These are phyloP conservation scores for Spisula subtruncata DNA, from an alignment of 2,888 invertebrate species.

Conservation along the genomic window DNA sequence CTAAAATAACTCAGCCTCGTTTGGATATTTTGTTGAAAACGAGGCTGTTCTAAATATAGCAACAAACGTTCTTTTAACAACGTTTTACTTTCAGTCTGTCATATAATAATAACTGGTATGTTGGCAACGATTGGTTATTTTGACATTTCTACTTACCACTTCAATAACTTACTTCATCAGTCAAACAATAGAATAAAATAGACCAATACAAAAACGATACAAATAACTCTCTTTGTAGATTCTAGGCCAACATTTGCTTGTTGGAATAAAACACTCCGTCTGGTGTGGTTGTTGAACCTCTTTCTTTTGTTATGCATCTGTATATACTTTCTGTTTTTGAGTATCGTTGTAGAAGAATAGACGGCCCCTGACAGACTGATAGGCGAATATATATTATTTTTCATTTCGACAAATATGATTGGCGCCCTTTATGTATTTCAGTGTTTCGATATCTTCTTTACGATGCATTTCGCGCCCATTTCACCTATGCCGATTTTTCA, in stretches of 20 bases:
- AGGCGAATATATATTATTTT: too few relatives aligned
- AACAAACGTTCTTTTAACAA: conserved; percentile 15
- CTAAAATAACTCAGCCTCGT: not conserved
- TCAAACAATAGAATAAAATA: not conserved
- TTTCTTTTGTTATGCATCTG: too few relatives aligned
- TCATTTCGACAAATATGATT: too few relatives aligned
- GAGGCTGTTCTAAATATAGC: not conserved
- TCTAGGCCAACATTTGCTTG: not conserved
- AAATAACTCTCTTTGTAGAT: not conserved
- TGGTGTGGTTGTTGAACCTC: too few relatives aligned
- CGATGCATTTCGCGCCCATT: too few relatives aligned
- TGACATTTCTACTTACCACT: not conserved
- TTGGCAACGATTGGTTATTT: not conserved
- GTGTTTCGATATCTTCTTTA: too few relatives aligned
- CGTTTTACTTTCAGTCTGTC: conserved; percentile 12
- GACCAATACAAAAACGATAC: not conserved
- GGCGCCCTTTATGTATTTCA: too few relatives aligned
- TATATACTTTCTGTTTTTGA: too few relatives aligned
- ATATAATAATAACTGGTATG: not conserved
- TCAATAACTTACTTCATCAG: not conserved
- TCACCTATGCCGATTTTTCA: too few relatives aligned
- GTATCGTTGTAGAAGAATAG: too few relatives aligned
- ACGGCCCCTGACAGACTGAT: too few relatives aligned
- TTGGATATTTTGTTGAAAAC: not conserved
- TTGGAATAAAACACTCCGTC: too few relatives aligned